Evolutionary conservation across 2,888 invertebrate genomes (phyloP).

Genomic region (Clistopyga incitator): DNA sequence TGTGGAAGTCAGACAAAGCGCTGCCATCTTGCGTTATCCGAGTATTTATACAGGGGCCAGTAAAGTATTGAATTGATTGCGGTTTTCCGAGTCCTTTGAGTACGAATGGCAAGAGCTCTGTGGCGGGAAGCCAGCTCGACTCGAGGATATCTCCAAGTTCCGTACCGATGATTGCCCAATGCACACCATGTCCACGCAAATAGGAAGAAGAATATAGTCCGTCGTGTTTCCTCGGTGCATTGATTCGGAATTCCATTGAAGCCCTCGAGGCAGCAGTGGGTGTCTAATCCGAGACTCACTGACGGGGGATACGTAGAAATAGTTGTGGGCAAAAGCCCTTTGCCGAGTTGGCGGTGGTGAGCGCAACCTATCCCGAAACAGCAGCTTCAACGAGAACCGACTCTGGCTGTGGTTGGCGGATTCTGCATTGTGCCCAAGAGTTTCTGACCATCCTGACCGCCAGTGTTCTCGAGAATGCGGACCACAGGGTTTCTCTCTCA

Average conservation of each 20-base stretch:
- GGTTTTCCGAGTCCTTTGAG: slow-evolving; percentile 48
- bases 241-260: slow-evolving; percentile 59
- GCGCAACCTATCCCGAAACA: slow-evolving; percentile 48
- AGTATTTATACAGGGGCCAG: slow-evolving; percentile 18
- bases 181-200: neutral
- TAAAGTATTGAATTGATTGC: slow-evolving; percentile 43
- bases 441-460: slow-evolving; percentile 63
- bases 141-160: neutral
- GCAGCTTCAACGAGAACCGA: slow-evolving; percentile 35
- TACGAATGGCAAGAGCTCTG: neutral
- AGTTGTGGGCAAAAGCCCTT: slow-evolving; percentile 59
- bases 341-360: neutral
- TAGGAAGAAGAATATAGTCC: slow-evolving; percentile 23
- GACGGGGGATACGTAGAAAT: slow-evolving; percentile 49
- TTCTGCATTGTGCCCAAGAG: slow-evolving; percentile 54
- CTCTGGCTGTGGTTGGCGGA: slow-evolving; percentile 61
- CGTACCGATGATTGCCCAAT: neutral
- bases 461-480: slow-evolving; percentile 42
- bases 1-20: too few relatives aligned
- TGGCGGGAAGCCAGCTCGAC: slow-evolving; percentile 7
- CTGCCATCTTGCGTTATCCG: too few relatives aligned
- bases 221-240: slow-evolving; percentile 55
- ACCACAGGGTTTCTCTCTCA: slow-evolving; percentile 36
- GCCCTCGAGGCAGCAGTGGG: slow-evolving; percentile 17
- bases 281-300: slow-evolving; percentile 53